Base-by-base conservation (phyloP, 2,113 vertebrate species). In the Corythornis cristatus region DNA sequence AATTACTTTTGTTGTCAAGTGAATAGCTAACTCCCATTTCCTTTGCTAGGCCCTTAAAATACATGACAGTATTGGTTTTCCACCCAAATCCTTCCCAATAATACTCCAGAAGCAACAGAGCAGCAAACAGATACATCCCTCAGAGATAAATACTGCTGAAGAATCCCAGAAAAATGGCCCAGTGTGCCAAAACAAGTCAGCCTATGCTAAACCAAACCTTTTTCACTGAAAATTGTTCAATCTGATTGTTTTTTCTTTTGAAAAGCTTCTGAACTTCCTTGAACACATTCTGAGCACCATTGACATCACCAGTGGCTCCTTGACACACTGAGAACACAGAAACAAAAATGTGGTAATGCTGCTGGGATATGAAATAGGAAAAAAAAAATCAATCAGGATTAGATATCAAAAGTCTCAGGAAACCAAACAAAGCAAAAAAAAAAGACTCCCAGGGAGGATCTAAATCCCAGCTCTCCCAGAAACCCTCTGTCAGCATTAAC, bases 161-260 rank as follows among this genome's bases (percentile, higher is more conserved):
- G 43, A 88, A 81, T 16, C 22, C 20, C 28, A 91, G 58, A 16
- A 53, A 21, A 60, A 64, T 17, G 65, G 31, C 9, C 26, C 62
- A 33, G 31, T 51, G 60, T 29, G 83, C 22, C 35, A 51, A 84
- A 90, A 68, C 29, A 83, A 70, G 45, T 33, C 40, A 81, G 66
- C 23, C 33, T 73, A 75, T 3, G 5, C 58, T 53, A 92, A 89
- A 72, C 14, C 98, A 60, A 96, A 99, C 99, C 98, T 99, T 99
- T 97, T 99, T 99, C 72, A 99, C 98, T 16, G 99, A 99, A 97
- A 99, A 99, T 90, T 99, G 99, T 85, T 99, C 99, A 33, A 99
- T 99, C 96, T 99, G 99, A 95, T 99, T 99, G 96, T 99, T 99
- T 97, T 99, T 99, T 83, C 99, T 98, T 96, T 99, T 99, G 97